Conservation (phyloP, 2,113 vertebrate species). For the Myocastor coypus region DNA sequence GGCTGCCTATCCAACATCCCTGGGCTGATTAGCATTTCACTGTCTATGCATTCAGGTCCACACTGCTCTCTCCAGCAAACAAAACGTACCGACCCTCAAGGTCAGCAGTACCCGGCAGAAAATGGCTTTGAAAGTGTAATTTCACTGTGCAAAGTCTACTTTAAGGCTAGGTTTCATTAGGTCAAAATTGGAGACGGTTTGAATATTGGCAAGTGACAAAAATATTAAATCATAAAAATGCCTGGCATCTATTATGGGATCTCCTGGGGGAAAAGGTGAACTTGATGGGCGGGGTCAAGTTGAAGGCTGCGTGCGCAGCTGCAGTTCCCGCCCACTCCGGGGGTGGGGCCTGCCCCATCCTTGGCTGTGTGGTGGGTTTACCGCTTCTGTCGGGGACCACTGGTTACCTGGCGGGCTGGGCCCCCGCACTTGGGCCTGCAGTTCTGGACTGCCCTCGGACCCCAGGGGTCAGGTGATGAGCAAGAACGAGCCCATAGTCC, state of each 20-base stretch:
- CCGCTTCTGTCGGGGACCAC: rapidly evolving
- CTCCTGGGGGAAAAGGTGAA: neutral
- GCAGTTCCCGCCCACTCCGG: neutral
- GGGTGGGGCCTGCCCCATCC: rapidly evolving
- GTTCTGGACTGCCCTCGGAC: slow-evolving; percentile 69
- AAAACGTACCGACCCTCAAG: neutral
- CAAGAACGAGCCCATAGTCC: neutral
- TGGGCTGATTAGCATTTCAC: slow-evolving; percentile 19
- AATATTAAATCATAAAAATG: neutral
- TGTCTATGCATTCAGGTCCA: slow-evolving; percentile 44
- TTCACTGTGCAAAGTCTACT: neutral
- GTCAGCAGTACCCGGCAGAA: slow-evolving; percentile 39
- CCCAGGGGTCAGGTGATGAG: slow-evolving; percentile 77
- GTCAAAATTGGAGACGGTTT: neutral
- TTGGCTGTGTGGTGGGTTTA: rapidly evolving
- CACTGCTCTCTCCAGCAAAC: slow-evolving; percentile 63
- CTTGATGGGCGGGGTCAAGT: neutral
- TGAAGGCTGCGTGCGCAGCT: slow-evolving; percentile 9
- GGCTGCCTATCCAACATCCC: slow-evolving; percentile 15
- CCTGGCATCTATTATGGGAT: neutral
- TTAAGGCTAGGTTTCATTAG: slow-evolving; percentile 38
- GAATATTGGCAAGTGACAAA: neutral
- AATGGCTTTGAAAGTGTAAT: neutral
- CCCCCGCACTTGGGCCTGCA: neutral
- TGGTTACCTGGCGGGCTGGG: rapidly evolving